Percentiles rank a stretch among this genome's conserved stretches.
Conservation (phyloP, 2,113 vertebrate species). For the Cavia porcellus region DNA sequence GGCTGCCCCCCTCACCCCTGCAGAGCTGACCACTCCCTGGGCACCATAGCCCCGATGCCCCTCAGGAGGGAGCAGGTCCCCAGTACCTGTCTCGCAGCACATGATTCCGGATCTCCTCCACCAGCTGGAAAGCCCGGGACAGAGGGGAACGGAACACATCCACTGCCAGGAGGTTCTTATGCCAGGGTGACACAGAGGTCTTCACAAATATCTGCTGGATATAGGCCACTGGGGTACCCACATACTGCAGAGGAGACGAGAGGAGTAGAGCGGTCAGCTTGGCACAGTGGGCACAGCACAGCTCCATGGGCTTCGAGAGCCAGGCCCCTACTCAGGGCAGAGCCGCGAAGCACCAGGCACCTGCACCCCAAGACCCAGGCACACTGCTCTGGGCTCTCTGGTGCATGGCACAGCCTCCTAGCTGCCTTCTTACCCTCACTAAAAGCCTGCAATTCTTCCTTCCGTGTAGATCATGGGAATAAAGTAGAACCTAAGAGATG, state of each 20-base stretch:
- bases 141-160: constrained; percentile 96
- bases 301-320: fast-evolving
- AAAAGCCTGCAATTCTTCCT: not conserved
- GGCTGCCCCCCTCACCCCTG: fast-evolving
- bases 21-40: not conserved
- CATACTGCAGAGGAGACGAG: constrained; percentile 88
- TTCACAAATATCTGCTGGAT: constrained; percentile 99
- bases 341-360: not conserved
- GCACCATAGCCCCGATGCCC: fast-evolving
- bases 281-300: not conserved
- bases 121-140: constrained; percentile 93
- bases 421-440: not conserved
- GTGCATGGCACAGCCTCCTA: not conserved
- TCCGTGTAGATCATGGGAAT: not conserved
- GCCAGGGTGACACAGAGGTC: constrained; percentile 97
- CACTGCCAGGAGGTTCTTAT: constrained; percentile 94
- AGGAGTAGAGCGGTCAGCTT: not conserved
- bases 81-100: constrained; percentile 93
- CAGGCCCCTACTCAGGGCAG: not conserved
- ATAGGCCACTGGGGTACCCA: constrained; percentile 95
- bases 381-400: not conserved
- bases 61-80: not conserved
- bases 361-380: not conserved
- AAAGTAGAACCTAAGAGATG: not conserved
- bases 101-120: constrained; percentile 98